Percentiles rank a stretch among this genome's conserved stretches.
phyloP scores from a whole-genome alignment of 1,140 invertebrate species.

The Drosophila bocqueti region DNA sequence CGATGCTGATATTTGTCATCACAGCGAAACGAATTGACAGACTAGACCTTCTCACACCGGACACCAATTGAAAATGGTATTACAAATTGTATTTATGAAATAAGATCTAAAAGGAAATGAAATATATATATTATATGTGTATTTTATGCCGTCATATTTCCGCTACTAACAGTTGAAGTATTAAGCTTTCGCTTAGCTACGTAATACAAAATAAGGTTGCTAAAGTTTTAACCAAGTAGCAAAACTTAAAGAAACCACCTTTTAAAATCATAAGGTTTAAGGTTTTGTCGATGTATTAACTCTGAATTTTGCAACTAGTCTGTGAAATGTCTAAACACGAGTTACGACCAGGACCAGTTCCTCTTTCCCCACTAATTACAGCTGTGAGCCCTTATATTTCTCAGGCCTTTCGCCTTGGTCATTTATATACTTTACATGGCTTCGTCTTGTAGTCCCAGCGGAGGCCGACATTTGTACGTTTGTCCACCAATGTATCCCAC shows the following conservation, averaged over 20 bases:
- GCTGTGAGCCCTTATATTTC: conserved; percentile 43
- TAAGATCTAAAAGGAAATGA: conserved; percentile 35
- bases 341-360: background rate
- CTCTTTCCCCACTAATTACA: conserved; percentile 46
- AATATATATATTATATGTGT: conserved; percentile 32
- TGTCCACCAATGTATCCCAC: conserved; percentile 47
- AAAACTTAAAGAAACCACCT: too few relatives aligned
- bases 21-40: conserved; percentile 14
- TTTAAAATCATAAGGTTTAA: too few relatives aligned
- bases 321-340: conserved; percentile 4
- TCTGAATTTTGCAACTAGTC: background rate
- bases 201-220: too few relatives aligned
- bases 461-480: conserved; percentile 51
- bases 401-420: conserved; percentile 48
- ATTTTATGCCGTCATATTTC: conserved; percentile 8
- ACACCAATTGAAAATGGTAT: conserved; percentile 63
- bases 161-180: background rate
- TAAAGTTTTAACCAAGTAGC: too few relatives aligned
- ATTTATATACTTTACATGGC: conserved; percentile 62
- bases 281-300: background rate
- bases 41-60: conserved; percentile 11
- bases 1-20: conserved; percentile 68
- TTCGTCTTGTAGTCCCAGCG: conserved; percentile 57
- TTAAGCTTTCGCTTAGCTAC: background rate
- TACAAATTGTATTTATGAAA: conserved; percentile 71